Evolutionary conservation across 2,797 vertebrate species (phyloP), one percentile per base, ranked within the genome.

Genomic region (Ctenopoma kingsleyae): DNA sequence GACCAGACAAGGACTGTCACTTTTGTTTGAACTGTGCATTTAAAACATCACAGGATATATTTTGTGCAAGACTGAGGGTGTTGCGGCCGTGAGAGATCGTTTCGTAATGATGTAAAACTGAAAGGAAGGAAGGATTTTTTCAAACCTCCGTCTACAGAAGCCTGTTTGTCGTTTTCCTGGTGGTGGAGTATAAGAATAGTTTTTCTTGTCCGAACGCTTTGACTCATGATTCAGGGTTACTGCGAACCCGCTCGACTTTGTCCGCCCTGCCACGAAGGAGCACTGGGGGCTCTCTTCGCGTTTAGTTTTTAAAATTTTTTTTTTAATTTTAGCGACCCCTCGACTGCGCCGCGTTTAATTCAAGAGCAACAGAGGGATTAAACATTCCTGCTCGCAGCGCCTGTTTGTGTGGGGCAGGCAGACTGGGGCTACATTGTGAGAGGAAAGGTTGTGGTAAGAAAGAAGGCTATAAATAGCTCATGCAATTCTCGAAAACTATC

Each of bases 381-480:
- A 85, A 91, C 89, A 84, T 91, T 91, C 86, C 89, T 81, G 83
- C 61, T 86, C 81, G 67, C 80, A 20, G 81, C 80, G 82, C 60
- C 63, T 85, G 90, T 80, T 77, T 81, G 83, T 67, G 83, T 35
- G 75, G 59, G 73, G 67, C 80, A 44, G 73, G 69, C 80, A 41
- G 82, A 74, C 86, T 56, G 70, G 79, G n/a, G 67, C 75, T 85
- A 89, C 92, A 90, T 86, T 87, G 90, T 88, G 88, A 88, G 84
- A 79, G 83, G 84, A 87, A 84, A 89, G 87, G 82, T 69, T 83
- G 88, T 87, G 91, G 89, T 85, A 90, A 93, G 90, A 94, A 91
- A 92, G 87, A 73, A 83, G 81, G 90, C 94, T 95, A 95, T 91
- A 92, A 94, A 94, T 94, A 95, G 92, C 92, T 74, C 92, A 20